Conservation (phyloP, 2,888 invertebrate genomes). For the Autographa gamma region DNA sequence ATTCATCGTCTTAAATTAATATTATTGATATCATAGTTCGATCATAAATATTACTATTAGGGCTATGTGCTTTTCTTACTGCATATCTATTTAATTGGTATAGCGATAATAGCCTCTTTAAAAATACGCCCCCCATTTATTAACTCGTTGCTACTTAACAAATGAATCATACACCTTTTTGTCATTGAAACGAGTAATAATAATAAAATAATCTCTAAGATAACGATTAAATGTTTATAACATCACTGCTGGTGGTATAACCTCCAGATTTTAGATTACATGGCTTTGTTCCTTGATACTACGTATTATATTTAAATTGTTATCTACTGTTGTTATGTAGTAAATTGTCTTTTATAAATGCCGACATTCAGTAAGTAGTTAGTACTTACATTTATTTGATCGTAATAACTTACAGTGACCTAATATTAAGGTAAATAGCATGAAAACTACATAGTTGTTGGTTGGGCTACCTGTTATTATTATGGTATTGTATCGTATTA, state of each 20-base stretch:
- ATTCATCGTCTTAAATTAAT: background rate
- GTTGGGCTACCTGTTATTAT: no score
- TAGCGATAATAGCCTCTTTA: background rate
- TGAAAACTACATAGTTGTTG: no score
- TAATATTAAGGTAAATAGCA: no score
- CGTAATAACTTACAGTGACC: no score
- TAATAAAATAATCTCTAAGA: background rate
- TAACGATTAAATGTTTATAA: background rate
- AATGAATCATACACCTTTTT: background rate
- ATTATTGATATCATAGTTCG: no score
- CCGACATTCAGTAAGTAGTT: background rate
- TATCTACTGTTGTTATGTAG: conserved; percentile 1
- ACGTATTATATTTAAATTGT: background rate
- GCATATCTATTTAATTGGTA: no score
- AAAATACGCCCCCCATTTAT: background rate
- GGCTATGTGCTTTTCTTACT: no score
- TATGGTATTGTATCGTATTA: no score
- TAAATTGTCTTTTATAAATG: background rate
- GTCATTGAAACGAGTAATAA: background rate
- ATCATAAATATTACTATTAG: no score
- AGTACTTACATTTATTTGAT: no score
- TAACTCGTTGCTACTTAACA: background rate
- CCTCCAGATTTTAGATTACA: background rate
- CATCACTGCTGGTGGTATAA: background rate
- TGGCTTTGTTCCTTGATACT: background rate